Percentiles rank a stretch among this genome's conserved stretches.
Evolutionary conservation across 2,888 invertebrate genomes (phyloP).

Genomic region (Latheticus oryzae): DNA sequence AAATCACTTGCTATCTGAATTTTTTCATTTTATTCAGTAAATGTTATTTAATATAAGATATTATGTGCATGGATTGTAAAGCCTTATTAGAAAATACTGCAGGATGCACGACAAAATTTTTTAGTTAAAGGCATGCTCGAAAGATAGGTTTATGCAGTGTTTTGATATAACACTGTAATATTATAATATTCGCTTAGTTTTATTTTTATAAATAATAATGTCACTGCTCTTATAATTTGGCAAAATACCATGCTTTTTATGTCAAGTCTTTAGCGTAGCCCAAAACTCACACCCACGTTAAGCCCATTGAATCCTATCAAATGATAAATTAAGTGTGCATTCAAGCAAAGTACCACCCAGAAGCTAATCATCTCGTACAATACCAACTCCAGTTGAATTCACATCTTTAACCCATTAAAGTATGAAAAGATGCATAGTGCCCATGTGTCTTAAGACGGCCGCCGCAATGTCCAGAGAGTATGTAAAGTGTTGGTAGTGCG

Average conservation of each 20-base stretch:
- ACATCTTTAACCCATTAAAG: constrained; percentile 57
- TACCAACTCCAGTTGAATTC: constrained; percentile 44
- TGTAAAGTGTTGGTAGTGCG: constrained; percentile 60
- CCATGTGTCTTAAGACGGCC: constrained; percentile 59
- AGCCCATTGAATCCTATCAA: constrained; percentile 11
- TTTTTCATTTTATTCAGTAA: constrained; percentile 6
- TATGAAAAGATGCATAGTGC: constrained; percentile 54
- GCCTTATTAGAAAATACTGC: no score
- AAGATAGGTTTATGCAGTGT: no score
- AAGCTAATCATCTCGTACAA: constrained; percentile 49
- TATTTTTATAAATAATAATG: no score
- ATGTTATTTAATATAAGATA: neutral
- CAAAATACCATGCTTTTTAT: no score
- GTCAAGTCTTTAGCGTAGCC: no score
- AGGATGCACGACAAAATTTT: no score
- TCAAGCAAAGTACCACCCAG: constrained; percentile 50
- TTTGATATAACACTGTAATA: no score
- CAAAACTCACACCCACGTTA: neutral
- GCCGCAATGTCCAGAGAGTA: constrained; percentile 58
- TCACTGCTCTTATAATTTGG: no score
- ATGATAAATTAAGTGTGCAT: constrained; percentile 30
- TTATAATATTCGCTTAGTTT: no score
- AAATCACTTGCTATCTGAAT: constrained; percentile 19
- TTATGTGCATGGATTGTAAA: neutral
- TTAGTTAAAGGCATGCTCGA: no score